Conservation (phyloP, 2,113 vertebrate genomes). For the Coturnix japonica region DNA sequence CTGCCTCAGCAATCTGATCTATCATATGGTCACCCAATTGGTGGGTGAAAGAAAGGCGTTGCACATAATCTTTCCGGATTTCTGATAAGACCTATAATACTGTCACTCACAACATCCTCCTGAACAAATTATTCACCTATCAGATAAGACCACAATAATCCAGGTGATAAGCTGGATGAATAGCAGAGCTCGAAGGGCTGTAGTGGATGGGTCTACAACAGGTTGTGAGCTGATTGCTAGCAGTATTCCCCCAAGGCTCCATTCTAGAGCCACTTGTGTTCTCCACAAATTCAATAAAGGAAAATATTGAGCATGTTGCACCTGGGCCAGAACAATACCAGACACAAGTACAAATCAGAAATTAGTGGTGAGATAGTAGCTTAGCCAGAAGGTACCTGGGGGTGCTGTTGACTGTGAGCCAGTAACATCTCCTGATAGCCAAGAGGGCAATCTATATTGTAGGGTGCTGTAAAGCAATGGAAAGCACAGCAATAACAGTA, state of each 20-base stretch:
- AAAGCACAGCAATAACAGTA: too few relatives aligned
- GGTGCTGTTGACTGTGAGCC: too few relatives aligned
- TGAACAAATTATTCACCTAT: background rate
- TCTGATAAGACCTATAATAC: background rate
- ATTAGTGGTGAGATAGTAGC: background rate
- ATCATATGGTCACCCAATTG: background rate
- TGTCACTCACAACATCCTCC: background rate
- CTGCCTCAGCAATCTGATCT: background rate
- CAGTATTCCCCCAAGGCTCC: background rate
- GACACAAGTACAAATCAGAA: too few relatives aligned
- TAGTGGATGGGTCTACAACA: background rate
- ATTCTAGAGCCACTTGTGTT: background rate
- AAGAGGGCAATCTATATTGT: too few relatives aligned
- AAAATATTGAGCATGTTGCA: too few relatives aligned
- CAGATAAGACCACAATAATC: background rate
- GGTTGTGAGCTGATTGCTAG: background rate
- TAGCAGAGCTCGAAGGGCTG: background rate
- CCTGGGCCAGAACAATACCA: background rate
- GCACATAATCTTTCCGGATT: background rate
- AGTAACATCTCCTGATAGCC: too few relatives aligned
- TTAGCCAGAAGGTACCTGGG: background rate
- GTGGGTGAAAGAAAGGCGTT: background rate
- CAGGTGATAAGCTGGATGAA: background rate
- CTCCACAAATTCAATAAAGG: background rate
- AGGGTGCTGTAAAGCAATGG: too few relatives aligned